phyloP scores from a whole-genome alignment of 1,140 invertebrate genomes.

The Drosophila lowei region DNA sequence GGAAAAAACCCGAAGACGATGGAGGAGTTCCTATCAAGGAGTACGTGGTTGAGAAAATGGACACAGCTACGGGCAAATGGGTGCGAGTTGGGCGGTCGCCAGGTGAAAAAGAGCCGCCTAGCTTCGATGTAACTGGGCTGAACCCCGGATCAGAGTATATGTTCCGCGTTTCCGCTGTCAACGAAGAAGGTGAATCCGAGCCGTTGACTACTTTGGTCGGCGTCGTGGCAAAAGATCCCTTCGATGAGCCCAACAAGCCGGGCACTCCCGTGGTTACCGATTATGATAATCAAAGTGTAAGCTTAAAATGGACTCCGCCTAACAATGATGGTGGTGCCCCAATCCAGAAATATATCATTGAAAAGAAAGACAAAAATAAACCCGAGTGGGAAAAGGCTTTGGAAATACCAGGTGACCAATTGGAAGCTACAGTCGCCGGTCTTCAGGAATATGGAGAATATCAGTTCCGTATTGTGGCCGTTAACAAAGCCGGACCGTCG shows the following conservation, averaged over 20 bases:
- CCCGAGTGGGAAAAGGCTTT: conserved; percentile 96
- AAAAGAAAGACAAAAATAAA: conserved; percentile 97
- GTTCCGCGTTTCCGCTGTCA: conserved; percentile 97
- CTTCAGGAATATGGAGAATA: conserved; percentile 96
- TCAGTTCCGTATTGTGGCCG: conserved; percentile 96
- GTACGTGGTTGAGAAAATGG: conserved; percentile 97
- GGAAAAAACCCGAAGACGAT: conserved; percentile 96
- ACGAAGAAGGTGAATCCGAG: conserved; percentile 97
- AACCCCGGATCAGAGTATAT: conserved; percentile 97
- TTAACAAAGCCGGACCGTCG: conserved; percentile 97
- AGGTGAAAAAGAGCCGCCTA: conserved; percentile 88
- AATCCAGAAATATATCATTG: conserved; percentile 98
- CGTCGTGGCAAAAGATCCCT: conserved; percentile 98
- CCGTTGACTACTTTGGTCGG: conserved; percentile 93
- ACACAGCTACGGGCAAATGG: conserved; percentile 95
- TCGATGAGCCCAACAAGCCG: conserved; percentile 93
- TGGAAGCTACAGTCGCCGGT: conserved; percentile 91
- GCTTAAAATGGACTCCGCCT: conserved; percentile 97
- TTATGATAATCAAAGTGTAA: conserved; percentile 96
- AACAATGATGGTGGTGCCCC: conserved; percentile 96
- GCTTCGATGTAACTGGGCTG: conserved; percentile 94
- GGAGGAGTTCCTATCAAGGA: conserved; percentile 96
- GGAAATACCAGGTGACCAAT: conserved; percentile 91
- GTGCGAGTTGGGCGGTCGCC: conserved; percentile 90
- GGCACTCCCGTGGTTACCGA: conserved; percentile 95